Base-by-base conservation (phyloP, 2,888 invertebrate genomes). In the Ennomos quercinarius region DNA sequence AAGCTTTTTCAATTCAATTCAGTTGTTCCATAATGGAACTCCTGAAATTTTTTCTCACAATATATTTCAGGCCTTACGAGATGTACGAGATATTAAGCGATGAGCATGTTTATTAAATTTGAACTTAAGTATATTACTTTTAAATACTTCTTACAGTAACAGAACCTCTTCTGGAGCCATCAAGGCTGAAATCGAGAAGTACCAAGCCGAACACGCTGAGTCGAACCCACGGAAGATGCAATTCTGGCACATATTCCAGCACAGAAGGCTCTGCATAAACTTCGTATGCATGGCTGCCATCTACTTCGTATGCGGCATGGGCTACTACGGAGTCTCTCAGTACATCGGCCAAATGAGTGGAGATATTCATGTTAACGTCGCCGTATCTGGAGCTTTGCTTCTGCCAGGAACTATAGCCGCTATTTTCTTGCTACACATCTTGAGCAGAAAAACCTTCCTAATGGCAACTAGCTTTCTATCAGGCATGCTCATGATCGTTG, bases 261-360 rank as follows among this genome's bases (percentile, higher is more conserved):
- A 89, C 59, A 85, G 67, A 57, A 94, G 93, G 70, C 89, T 96
- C 77, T 83, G 94, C 11, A 70, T 93, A 11, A 95, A 95, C 73
- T 94, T 96, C 0, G 64, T 94, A 0, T 94, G 94, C 59, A 95
- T 96, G 84, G 93, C 94, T 49, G 93, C 95, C 70, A 94, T 95
- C 70, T 97, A 96, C 95, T 91, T 96, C 10, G 95, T 96, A 0
- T 96, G 96, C 48, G 97, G 97, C 8, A 93, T 98, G 90, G 96
- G 97, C 34, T 96, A 97, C 79, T 98, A 97, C 73, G 97, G 97
- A 0, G 94, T 97, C 34, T 95, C 96, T 0, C 96, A 97, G 75
- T 97, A 95, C 75, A 95, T 96, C 48, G 95, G 96, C 0, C 94
- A 95, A 76, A 93, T 96, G 74, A 95, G 95, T 40, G 96, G 96